Evolutionary conservation across 2,113 vertebrate genomes (phyloP).

Genomic region (Tupaia tana): DNA sequence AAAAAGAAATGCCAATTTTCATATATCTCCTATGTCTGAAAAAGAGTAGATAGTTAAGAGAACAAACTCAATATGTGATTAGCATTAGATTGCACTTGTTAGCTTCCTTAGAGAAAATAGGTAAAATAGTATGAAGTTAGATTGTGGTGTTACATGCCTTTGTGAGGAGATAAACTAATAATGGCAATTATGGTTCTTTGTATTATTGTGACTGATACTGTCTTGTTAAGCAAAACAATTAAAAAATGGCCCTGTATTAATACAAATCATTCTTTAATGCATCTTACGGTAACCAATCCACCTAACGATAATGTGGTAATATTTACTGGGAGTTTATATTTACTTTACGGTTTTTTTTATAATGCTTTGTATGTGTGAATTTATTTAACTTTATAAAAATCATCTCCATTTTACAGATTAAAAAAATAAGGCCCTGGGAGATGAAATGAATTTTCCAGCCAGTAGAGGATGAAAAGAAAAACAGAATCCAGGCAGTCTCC

Average conservation of each 20-base stretch:
- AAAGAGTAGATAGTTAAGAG: slow-evolving; percentile 46
- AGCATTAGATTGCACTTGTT: background rate
- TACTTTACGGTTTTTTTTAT: background rate
- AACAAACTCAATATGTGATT: background rate
- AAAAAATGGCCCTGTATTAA: background rate
- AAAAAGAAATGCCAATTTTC: slow-evolving; percentile 29
- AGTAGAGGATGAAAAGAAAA: background rate
- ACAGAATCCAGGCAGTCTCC: rapidly evolving
- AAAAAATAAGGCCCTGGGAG: background rate
- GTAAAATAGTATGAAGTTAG: background rate
- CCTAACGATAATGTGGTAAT: background rate
- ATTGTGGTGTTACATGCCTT: background rate
- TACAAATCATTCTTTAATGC: background rate
- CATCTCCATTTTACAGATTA: background rate
- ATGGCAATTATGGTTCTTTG: background rate
- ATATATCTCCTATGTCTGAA: background rate
- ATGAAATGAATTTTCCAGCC: background rate
- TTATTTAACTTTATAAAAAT: slow-evolving; percentile 12
- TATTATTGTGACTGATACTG: background rate
- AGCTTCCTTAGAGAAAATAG: slow-evolving; percentile 38
- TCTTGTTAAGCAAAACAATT: background rate
- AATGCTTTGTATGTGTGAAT: background rate
- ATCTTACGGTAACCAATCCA: slow-evolving; percentile 1
- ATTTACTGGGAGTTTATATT: slow-evolving; percentile 36
- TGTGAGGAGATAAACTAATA: background rate